These are phyloP conservation scores for Clavelina lepadiformis DNA, from an alignment of 23 tunicate species.

Conservation along the genomic window DNA sequence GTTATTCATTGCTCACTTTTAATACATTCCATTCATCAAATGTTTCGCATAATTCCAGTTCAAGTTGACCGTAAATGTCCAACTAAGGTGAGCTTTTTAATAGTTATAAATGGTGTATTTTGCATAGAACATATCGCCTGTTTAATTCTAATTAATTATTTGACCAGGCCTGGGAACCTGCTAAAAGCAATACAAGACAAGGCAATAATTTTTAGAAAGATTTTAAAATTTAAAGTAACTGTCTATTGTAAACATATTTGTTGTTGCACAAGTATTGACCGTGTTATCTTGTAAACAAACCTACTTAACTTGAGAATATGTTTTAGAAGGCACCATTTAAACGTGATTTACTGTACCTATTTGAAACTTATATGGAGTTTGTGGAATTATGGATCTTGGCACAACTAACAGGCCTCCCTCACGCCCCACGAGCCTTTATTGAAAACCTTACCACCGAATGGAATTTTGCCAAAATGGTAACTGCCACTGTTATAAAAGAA, in stretches of 20 bases:
- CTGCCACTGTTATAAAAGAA: background rate
- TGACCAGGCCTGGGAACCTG: too few species aligned
- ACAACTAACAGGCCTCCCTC: constrained; percentile 67
- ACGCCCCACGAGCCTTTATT: constrained; percentile 63
- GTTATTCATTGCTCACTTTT: constrained; percentile 28
- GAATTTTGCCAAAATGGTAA: constrained; percentile 43
- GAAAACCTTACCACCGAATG: constrained; percentile 55
- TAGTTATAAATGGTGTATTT: background rate
- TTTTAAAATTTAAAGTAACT: background rate
- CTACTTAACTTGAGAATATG: too few species aligned
- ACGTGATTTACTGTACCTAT: constrained; percentile 38
- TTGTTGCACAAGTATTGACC: background rate
- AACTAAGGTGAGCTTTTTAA: background rate
- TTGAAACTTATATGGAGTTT: constrained; percentile 72
- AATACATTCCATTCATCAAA: constrained; percentile 2
- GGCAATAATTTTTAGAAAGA: too few species aligned
- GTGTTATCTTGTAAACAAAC: too few species aligned
- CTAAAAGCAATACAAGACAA: too few species aligned
- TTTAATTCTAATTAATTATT: too few species aligned
- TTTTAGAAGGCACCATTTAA: constrained; percentile 14
- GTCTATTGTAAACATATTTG: too few species aligned
- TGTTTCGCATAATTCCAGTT: constrained; percentile 3
- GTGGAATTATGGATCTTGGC: constrained; percentile 47
- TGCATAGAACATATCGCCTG: background rate
- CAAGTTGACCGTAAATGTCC: background rate